These are phyloP conservation scores for Dromococcyx pavoninus DNA, from an alignment of 2,797 vertebrate genomes.

Conservation along the genomic window DNA sequence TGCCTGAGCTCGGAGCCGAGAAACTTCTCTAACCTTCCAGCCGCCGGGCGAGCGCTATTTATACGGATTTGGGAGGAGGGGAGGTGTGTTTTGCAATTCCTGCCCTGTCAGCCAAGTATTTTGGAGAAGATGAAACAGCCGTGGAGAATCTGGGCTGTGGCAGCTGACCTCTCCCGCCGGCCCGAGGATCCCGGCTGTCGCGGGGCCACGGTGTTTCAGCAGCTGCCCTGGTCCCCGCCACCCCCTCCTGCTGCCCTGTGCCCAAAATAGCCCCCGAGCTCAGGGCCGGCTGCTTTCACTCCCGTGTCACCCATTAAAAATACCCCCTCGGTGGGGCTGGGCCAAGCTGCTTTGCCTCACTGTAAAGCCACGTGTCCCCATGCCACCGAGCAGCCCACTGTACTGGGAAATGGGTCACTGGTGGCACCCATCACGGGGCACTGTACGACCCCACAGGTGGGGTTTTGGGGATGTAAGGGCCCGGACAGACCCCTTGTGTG, in stretches of 20 bases:
- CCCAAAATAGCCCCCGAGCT: conserved; percentile 26
- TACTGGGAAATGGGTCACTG: not conserved
- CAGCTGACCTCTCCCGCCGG: conserved; percentile 65
- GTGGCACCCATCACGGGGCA: not conserved
- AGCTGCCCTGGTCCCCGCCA: not conserved
- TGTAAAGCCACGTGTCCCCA: not conserved
- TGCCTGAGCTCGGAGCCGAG: conserved; percentile 61
- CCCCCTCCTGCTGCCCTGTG: not conserved
- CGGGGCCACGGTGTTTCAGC: conserved; percentile 28
- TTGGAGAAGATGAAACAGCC: conserved; percentile 79
- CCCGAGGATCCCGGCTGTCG: not conserved
- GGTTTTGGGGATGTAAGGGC: not conserved
- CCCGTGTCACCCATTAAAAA: conserved; percentile 27
- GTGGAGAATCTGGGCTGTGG: conserved; percentile 71
- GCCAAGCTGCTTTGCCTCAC: not conserved
- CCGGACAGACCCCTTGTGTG: not conserved
- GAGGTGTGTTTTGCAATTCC: conserved; percentile 62
- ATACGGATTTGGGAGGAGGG: conserved; percentile 47
- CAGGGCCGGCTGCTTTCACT: not conserved
- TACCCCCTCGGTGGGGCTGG: not conserved
- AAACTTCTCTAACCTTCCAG: conserved; percentile 79
- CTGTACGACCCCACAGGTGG: not conserved
- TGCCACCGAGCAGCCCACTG: not conserved
- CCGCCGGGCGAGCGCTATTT: conserved; percentile 68
- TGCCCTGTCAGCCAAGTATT: conserved; percentile 76